Conservation (phyloP, 2,888 invertebrate genomes). For the Cynaeus angustus region DNA sequence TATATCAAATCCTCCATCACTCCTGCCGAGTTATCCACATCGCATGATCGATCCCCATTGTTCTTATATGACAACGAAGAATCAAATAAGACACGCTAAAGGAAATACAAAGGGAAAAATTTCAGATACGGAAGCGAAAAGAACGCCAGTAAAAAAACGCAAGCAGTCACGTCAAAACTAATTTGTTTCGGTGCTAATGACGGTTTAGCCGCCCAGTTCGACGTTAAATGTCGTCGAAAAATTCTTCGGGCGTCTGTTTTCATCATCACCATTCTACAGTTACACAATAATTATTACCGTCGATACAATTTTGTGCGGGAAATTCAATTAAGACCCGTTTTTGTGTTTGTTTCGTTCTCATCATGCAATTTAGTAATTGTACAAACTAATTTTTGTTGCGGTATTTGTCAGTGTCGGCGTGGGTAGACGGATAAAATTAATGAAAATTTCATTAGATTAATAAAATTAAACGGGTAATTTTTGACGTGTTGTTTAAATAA, state of each 20-base stretch:
- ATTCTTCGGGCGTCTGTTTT: constrained; percentile 30
- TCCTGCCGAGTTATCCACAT: constrained; percentile 38
- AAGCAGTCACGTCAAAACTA: constrained; percentile 39
- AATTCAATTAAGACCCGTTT: constrained; percentile 42
- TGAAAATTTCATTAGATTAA: constrained; percentile 45
- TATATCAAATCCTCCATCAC: constrained; percentile 44
- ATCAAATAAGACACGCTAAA: constrained; percentile 46
- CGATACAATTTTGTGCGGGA: constrained; percentile 42
- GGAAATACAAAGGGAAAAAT: constrained; percentile 40
- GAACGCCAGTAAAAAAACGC: constrained; percentile 32
- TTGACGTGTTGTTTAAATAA: constrained; percentile 37
- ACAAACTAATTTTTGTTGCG: constrained; percentile 48
- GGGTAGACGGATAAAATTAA: constrained; percentile 36
- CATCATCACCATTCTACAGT: constrained; percentile 19
- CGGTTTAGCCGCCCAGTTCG: constrained; percentile 28
- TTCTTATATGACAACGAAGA: constrained; percentile 44
- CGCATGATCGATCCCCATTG: constrained; percentile 49
- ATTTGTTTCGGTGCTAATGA: constrained; percentile 44
- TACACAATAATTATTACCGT: constrained; percentile 39
- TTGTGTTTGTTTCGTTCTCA: constrained; percentile 39
- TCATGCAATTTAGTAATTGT: constrained; percentile 49
- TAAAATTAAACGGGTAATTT: constrained; percentile 33
- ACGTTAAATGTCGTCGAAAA: constrained; percentile 32
- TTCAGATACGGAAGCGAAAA: constrained; percentile 38
- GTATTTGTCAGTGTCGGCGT: constrained; percentile 48